Percentiles rank a stretch among this genome's conserved stretches.
Conservation (phyloP, 2,113 vertebrate species). For the Promerops cafer region DNA sequence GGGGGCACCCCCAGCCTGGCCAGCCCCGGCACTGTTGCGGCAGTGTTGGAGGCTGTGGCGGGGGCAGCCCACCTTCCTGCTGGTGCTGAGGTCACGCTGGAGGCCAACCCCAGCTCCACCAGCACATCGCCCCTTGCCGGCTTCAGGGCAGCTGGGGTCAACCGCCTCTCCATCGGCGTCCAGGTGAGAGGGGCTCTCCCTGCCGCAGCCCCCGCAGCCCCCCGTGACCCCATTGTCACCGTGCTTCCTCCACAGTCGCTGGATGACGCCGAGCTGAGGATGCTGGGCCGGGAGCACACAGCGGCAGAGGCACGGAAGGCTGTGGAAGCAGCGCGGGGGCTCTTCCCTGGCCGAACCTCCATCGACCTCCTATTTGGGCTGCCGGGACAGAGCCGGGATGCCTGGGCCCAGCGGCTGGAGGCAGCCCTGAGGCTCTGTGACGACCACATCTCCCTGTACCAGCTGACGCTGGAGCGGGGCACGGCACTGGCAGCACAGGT, state of each 20-base stretch:
- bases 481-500: conserved; percentile 82
- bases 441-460: conserved; percentile 89
- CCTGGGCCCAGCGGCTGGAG: conserved; percentile 76
- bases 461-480: conserved; percentile 89
- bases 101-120: conserved; percentile 85
- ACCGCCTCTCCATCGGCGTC: conserved; percentile 87
- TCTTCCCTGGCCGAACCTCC: conserved; percentile 84
- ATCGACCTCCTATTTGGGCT: conserved; percentile 88
- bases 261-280: conserved; percentile 72
- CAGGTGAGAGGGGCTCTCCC: conserved; percentile 74
- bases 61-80: conserved; percentile 49
- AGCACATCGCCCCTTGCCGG: conserved; percentile 62
- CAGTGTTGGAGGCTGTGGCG: conserved; percentile 76
- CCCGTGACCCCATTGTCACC: accelerated
- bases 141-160: conserved; percentile 79
- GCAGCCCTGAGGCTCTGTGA: conserved; percentile 77
- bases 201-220: accelerated
- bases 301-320: conserved; percentile 72
- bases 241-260: conserved; percentile 70
- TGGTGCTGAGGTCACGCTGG: conserved; percentile 81
- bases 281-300: conserved; percentile 85
- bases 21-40: conserved; percentile 74
- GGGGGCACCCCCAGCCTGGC: conserved; percentile 92
- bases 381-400: conserved; percentile 73
- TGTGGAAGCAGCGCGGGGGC: conserved; percentile 69